These are phyloP conservation scores for Rhagonycha fulva DNA, from an alignment of 2,888 invertebrate species.

Conservation along the genomic window DNA sequence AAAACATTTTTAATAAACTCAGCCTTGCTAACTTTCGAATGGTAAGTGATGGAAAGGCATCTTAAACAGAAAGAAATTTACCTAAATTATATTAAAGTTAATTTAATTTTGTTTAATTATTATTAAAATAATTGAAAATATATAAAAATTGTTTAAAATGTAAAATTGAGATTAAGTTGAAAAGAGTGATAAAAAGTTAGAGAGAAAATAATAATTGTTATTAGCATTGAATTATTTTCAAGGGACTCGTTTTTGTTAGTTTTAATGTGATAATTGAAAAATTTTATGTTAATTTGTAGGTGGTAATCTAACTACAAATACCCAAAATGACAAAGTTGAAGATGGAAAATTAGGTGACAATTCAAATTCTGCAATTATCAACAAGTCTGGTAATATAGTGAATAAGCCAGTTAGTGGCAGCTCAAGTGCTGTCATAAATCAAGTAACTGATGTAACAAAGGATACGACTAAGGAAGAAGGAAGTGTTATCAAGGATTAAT, in stretches of 20 bases:
- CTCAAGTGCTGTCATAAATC: constrained; percentile 29
- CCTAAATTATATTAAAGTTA: not conserved
- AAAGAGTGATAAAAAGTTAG: not conserved
- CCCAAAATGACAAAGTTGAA: constrained; percentile 50
- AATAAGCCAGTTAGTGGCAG: constrained; percentile 28
- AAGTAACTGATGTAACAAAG: constrained; percentile 43
- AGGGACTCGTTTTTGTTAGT: not conserved
- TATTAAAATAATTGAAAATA: not conserved
- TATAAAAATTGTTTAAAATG: not conserved
- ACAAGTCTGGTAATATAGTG: constrained; percentile 25
- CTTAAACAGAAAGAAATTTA: not conserved
- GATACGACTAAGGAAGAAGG: constrained; percentile 48
- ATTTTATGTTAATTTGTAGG: constrained; percentile 12
- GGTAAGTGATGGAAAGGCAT: not conserved
- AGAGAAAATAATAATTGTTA: not conserved
- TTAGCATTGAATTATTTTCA: not conserved
- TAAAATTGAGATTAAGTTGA: not conserved
- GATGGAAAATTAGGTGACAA: constrained; percentile 49
- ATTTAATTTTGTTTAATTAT: not conserved
- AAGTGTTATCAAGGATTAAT: constrained; percentile 48
- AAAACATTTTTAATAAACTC: not conserved
- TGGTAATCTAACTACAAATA: constrained; percentile 30
- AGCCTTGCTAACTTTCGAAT: not conserved
- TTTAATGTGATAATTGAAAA: not conserved
- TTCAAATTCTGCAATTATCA: constrained; percentile 36